phyloP scores from a whole-genome alignment of 2,113 vertebrate genomes.

The Ursus arctos region DNA sequence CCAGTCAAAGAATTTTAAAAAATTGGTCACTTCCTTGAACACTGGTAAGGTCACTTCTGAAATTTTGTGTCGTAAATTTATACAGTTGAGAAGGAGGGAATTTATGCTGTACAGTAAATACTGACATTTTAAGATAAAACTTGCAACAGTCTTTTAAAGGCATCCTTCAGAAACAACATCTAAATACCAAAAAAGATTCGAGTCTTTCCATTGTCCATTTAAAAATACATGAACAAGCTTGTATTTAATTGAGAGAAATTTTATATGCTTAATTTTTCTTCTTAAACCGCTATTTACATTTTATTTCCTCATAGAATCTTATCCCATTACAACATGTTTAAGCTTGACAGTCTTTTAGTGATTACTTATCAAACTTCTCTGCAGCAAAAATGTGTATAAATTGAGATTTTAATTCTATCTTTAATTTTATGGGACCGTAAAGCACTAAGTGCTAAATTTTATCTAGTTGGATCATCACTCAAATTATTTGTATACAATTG shows the following conservation, averaged over 20 bases:
- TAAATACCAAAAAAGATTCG: background rate
- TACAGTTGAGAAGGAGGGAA: background rate
- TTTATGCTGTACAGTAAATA: background rate
- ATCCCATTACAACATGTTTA: conserved; percentile 2
- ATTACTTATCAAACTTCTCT: conserved; percentile 1
- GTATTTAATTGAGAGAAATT: conserved; percentile 49
- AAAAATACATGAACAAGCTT: background rate
- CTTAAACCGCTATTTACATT: conserved; percentile 20
- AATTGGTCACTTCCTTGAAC: background rate
- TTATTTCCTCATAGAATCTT: conserved; percentile 10
- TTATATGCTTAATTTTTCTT: conserved; percentile 31
- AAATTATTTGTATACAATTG: conserved; percentile 14
- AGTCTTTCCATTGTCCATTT: background rate
- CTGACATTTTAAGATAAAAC: conserved; percentile 24
- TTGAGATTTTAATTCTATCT: conserved; percentile 52
- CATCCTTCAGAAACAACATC: background rate
- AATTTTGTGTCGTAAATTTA: background rate
- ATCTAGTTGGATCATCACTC: background rate
- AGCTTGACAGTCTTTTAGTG: conserved; percentile 39
- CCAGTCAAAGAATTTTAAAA: background rate
- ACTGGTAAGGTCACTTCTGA: background rate
- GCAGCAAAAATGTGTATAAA: background rate
- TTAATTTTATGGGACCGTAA: conserved; percentile 34
- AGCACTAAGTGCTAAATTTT: conserved; percentile 18
- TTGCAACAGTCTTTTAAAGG: background rate